phyloP scores from a whole-genome alignment of 2,113 vertebrate species.

The Rhombomys opimus region DNA sequence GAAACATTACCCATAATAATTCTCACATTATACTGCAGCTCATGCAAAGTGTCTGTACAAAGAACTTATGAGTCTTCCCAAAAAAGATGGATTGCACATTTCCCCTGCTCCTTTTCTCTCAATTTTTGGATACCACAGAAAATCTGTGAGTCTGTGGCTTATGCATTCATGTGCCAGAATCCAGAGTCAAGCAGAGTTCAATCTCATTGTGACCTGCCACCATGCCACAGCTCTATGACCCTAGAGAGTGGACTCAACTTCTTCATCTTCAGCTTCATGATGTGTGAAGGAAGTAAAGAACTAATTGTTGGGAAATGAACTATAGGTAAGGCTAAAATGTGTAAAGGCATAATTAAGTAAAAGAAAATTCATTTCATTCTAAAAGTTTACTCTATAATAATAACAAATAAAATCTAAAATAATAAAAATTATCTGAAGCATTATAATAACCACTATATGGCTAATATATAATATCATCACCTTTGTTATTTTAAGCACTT shows the following conservation, averaged over 20 bases:
- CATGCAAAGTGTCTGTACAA: neutral
- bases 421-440: constrained; percentile 12
- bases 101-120: neutral
- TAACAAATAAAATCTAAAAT: too few species aligned
- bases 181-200: neutral
- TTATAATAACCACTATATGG: neutral
- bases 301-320: neutral
- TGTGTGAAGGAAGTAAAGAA: neutral
- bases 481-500: constrained; percentile 55
- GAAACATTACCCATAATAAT: neutral
- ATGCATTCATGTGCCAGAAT: neutral
- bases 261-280: neutral
- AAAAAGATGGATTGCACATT: neutral
- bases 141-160: neutral
- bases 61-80: neutral
- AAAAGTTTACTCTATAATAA: constrained; percentile 20
- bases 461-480: neutral
- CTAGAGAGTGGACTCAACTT: neutral
- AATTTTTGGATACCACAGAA: neutral
- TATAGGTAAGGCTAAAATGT: neutral
- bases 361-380: neutral
- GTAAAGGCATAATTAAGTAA: constrained; percentile 15
- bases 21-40: neutral
- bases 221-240: neutral
- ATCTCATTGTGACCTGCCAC: neutral